These are phyloP conservation scores for Seira sanloemensis DNA, from an alignment of 2,888 invertebrate species.

Conservation along the genomic window DNA sequence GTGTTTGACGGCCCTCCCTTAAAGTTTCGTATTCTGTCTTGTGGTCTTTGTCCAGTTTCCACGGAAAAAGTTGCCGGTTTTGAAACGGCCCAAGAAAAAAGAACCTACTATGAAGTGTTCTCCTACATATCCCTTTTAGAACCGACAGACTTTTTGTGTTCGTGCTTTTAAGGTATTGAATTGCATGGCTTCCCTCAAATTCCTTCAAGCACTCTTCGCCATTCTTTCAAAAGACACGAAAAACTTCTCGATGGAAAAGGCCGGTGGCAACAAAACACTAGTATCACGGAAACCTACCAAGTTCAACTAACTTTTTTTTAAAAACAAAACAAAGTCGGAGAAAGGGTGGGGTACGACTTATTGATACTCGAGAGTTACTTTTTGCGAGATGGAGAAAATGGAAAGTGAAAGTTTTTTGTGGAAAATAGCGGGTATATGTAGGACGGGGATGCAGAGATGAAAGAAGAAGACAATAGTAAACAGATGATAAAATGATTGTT, in stretches of 20 bases:
- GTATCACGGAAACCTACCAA: background rate
- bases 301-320: background rate
- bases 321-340: background rate
- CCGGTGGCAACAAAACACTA: background rate
- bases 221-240: background rate
- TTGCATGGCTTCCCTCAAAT: background rate
- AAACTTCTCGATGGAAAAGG: background rate
- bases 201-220: background rate
- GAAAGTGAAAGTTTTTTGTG: too few relatives aligned
- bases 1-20: too few relatives aligned
- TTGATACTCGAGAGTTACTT: too few relatives aligned
- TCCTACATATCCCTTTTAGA: background rate
- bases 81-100: background rate
- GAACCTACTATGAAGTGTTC: background rate
- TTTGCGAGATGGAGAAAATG: too few relatives aligned
- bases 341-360: too few relatives aligned
- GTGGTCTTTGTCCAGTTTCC: background rate
- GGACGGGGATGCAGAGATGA: too few relatives aligned
- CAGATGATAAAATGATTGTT: too few relatives aligned
- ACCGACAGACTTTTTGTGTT: background rate
- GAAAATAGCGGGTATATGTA: too few relatives aligned
- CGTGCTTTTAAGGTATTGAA: background rate
- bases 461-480: too few relatives aligned
- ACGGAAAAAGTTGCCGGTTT: background rate
- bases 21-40: too few relatives aligned